Base-by-base conservation (phyloP, 2,797 vertebrate genomes). In the Hozukius guyotensis region DNA sequence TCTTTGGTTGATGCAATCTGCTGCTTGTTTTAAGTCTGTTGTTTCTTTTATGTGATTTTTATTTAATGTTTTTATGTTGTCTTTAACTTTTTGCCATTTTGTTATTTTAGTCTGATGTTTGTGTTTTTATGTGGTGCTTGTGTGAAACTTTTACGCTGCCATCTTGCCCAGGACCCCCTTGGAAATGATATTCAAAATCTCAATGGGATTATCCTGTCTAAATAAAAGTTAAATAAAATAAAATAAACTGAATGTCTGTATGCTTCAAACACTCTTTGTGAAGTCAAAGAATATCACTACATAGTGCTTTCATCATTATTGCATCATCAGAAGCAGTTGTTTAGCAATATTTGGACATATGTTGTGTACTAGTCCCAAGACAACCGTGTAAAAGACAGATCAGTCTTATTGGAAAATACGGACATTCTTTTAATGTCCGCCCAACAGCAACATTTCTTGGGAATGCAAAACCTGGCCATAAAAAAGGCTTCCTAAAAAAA, bases 351-450 rank as follows among this genome's bases (percentile, higher is more conserved):
- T 60, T 55, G 32, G 53, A 66, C 60, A 61, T 18, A 34, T 31
- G 42, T 56, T 36, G 8, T 63, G 10, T 14, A 31, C 31, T 12
- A 29, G 38, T 71, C 27, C 75, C 32, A 31, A 69, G 11, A 38
- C 16, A 34, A 52, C 46, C 8, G 46, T 49, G 46, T 49, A 27
- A 27, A 7, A 59, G 52, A 34, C 14, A 20, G 8, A 66, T 61
- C 34, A 64, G 53, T 38, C 31, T 61, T 24, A 22, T 38, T 62
- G 60, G 62, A 66, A 81, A 66, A 29, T 29, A 18, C 1, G 6
- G 32, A 70, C 52, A 24, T 64, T 62, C 13, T 73, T 71, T 85
- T 74, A 75, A 71, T 31, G 67, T 72, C 55, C 25, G 13, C 65
- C 49, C 24, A 64, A 55, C 64, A 74, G 64, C 57, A 55, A 56